Base-by-base conservation (phyloP, 2,888 invertebrate species). In the Meteorus cinctellus region DNA sequence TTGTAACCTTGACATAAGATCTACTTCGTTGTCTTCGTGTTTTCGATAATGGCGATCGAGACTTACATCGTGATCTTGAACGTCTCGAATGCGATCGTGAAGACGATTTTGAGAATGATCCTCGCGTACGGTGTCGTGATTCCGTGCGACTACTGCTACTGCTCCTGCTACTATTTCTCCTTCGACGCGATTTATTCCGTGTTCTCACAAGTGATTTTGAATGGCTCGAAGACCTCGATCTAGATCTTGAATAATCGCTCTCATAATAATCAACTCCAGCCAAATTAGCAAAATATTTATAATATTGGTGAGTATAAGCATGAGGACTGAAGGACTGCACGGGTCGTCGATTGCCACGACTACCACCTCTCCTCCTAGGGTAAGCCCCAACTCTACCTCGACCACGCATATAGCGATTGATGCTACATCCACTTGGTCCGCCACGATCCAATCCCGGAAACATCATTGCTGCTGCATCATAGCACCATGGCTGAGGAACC, bases 221-320 rank as follows among this genome's bases (percentile, higher is more conserved):
- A 51, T 86, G 87, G 68, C 86, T 88, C 19, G 55, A 55, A 19
- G 55, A 55, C 2, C 86, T 87, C 0, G 86, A 84, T 36, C 83
- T 76, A 16, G 82, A 81, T 6, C 76, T 77, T 14, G 79, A 85
- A 73, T 84, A 85, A 72, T 84, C 90, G 82, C 80, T 90, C 69
- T 91, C 91, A 79, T 91, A 90, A 29, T 90, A 89, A 70, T 92
- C 92, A 60, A 92, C 90, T 65, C 92, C 91, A 0, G 92, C 90
- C 48, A 94, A 89, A 82, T 91, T 93, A 69, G 92, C 92, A 80
- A 93, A 93, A 78, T 94, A 93, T 81, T 93, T 92, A 80, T 90
- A 90, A 82, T 91, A 91, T 79, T 91, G 90, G 55, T 91, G 90
- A 79, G 91, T 88, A 74, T 90, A 89, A 24, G 90, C 82, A 80